A percentile compares a stretch with the other conserved stretches of the same genome.
These are phyloP conservation scores for Mycetomoellerius zeteki DNA, from an alignment of 1,140 invertebrate species.

Conservation along the genomic window DNA sequence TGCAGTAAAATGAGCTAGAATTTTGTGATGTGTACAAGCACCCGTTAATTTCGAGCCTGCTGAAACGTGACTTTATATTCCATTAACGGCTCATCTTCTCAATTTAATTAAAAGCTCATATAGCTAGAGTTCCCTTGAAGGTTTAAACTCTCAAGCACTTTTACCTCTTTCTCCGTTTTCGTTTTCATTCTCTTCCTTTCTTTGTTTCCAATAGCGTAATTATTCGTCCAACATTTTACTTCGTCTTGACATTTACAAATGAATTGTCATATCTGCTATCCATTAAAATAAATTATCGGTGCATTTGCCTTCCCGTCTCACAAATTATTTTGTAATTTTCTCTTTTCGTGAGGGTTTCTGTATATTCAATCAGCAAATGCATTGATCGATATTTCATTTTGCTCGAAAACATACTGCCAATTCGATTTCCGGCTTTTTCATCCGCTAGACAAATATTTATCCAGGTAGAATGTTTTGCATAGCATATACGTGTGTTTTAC, in stretches of 20 bases:
- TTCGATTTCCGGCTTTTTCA: conserved; percentile 51
- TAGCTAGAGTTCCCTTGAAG: conserved; percentile 52
- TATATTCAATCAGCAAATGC: conserved; percentile 63
- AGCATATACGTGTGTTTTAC: background rate
- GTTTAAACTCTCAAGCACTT: conserved; percentile 33
- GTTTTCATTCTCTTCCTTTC: conserved; percentile 19
- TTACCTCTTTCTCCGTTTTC: conserved; percentile 34
- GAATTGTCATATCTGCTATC: conserved; percentile 16
- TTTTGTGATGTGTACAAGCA: conserved; percentile 3
- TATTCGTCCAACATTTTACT: conserved; percentile 6
- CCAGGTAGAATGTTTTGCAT: background rate
- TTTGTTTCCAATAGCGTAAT: conserved; percentile 17
- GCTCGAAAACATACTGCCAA: conserved; percentile 38
- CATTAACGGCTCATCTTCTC: conserved; percentile 57
- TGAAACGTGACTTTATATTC: conserved; percentile 59
- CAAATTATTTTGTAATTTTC: conserved; percentile 12
- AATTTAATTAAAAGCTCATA: conserved; percentile 66
- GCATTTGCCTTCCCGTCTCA: background rate
- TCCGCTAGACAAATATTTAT: conserved; percentile 49
- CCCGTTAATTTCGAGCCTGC: conserved; percentile 30
- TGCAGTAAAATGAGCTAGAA: background rate
- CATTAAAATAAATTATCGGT: conserved; percentile 45
- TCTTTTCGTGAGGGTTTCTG: background rate
- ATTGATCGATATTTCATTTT: conserved; percentile 59
- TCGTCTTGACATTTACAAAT: conserved; percentile 23